A percentile compares a stretch with the other conserved stretches of the same genome.
These are phyloP conservation scores for Clistopyga incitator DNA, from an alignment of 2,888 invertebrate species.

Conservation along the genomic window DNA sequence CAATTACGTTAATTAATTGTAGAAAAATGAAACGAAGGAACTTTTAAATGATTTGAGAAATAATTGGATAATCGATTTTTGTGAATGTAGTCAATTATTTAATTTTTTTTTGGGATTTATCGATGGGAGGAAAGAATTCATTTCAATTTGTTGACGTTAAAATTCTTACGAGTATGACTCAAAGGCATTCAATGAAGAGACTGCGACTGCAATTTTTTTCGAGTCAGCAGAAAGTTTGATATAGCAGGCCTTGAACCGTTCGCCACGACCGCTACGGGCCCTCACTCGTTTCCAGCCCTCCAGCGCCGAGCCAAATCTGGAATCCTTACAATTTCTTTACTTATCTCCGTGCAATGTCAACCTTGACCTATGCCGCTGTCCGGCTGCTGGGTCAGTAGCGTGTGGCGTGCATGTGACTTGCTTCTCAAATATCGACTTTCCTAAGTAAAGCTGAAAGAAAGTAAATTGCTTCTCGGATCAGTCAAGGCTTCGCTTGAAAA, in stretches of 20 bases:
- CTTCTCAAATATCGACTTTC: conserved; percentile 70
- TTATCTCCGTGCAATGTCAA: conserved; percentile 71
- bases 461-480: not conserved
- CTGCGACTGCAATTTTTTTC: conserved; percentile 11
- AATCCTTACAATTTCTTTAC: conserved; percentile 75
- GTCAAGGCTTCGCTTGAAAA: not conserved
- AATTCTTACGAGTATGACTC: not conserved
- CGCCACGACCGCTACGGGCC: not conserved
- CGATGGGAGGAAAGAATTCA: not conserved
- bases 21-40: too few relatives aligned
- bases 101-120: not conserved
- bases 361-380: conserved; percentile 76
- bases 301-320: conserved; percentile 62
- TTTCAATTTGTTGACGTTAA: not conserved
- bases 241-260: conserved; percentile 5
- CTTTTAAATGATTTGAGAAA: too few relatives aligned
- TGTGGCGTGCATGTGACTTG: conserved; percentile 65
- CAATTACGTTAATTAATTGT: too few relatives aligned
- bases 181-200: not conserved
- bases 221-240: conserved; percentile 4
- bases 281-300: not conserved
- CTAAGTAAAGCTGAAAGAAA: conserved; percentile 23
- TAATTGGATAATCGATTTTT: too few relatives aligned
- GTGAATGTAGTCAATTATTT: too few relatives aligned
- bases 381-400: conserved; percentile 63